Evolutionary conservation across 30 jellyfish, hydroid and myxozoan genomes (phyloP), one percentile per base, ranked within the genome.

Genomic region (Pseudorhiza aurosa): DNA sequence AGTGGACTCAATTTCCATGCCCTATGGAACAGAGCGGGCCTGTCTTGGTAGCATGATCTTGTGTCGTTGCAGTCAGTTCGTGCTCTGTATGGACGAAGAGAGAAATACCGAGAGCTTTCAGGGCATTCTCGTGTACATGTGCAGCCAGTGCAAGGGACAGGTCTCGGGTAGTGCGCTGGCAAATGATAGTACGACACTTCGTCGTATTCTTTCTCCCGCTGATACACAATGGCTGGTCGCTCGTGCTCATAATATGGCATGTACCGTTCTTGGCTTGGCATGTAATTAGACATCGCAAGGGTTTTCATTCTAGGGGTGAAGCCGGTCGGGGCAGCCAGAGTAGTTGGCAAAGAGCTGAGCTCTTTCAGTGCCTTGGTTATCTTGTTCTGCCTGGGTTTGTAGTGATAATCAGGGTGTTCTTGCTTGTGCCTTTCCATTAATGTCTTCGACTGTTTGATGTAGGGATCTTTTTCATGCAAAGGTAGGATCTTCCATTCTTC

Each of bases 401-500:
- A 88, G 49, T 85, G 90, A 43, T 88, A 88, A 51, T 81, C 76
- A 1, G 97, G 97, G 45, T 88, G 94, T 2, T 88, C 97, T 32
- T 37, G 31, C 74, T 88, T 88, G 77, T 88, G 97, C 63, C 71
- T 59, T 21, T 57, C 75, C 97, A 88, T 88, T 75, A 88, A 72
- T 30, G 67, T 44, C 29, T 88, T 78, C 43, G 97, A 88, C 63
- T 88, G 80, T 36, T 80, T 67, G 25, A 88, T 72, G 75, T 40
- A 88, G 31, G 97, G 97, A 6, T 64, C 85, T 49, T 88, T 88
- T 9, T 79, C 97, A 39, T 81, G 47, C 40, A 24, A 17, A 8
- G 94, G 69, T 63, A 88, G 67, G 27, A 46, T 36, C 78, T 78
- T 88, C 97, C 97, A 88, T 64, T 88, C 97, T 42, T 88, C 97